A percentile compares a stretch with the other conserved stretches of the same genome.
Evolutionary conservation across 2,113 vertebrate species (phyloP).

Genomic region (Tetrao urogallus): DNA sequence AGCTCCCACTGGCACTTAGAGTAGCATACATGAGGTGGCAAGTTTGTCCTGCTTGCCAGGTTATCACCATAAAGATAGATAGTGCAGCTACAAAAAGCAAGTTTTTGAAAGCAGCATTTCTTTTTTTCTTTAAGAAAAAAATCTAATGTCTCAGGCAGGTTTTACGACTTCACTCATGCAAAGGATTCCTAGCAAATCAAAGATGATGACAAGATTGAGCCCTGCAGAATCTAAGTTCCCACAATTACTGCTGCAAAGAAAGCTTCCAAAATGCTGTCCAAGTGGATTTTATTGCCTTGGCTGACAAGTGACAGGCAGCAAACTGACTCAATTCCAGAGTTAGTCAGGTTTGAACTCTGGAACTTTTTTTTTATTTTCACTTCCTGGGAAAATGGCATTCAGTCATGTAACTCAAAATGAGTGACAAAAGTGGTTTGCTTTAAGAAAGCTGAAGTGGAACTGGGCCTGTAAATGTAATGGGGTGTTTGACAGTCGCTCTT

Average conservation of each 20-base stretch:
- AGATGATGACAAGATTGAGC: neutral
- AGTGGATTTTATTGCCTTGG: neutral
- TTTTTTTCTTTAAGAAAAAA: neutral
- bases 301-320: neutral
- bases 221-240: neutral
- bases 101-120: neutral
- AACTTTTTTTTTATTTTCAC: neutral
- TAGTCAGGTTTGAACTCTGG: neutral
- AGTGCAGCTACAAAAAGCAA: neutral
- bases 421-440: neutral
- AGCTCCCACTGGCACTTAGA: neutral
- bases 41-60: neutral
- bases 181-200: neutral
- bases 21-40: neutral
- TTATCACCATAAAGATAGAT: neutral
- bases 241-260: neutral
- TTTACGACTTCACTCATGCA: neutral
- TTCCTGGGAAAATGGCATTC: neutral
- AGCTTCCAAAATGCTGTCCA: neutral
- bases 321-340: neutral
- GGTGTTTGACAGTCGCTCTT: neutral
- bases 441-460: neutral
- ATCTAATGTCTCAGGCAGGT: neutral
- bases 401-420: neutral
- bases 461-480: neutral